phyloP scores from a whole-genome alignment of 2,797 vertebrate species.

The Mus caroli region DNA sequence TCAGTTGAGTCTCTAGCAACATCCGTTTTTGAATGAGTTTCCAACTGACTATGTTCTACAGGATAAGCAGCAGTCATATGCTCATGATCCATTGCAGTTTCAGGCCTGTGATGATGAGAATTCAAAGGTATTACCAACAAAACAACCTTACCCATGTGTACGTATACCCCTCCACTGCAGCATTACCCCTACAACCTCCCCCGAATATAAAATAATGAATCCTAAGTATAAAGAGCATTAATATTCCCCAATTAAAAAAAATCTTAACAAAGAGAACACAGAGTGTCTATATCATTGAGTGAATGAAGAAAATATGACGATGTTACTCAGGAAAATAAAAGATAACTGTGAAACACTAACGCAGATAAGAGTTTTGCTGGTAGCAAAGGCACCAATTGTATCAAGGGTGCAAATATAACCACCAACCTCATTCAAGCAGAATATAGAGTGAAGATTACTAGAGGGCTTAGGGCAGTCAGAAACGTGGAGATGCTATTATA shows the following conservation, averaged over 20 bases:
- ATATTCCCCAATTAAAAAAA: neutral
- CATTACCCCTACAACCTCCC: neutral
- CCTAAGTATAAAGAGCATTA: neutral
- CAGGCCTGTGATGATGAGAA: constrained; percentile 89
- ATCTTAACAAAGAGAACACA: neutral
- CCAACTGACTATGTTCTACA: constrained; percentile 91
- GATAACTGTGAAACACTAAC: neutral
- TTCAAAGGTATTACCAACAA: constrained; percentile 30
- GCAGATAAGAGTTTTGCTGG: neutral
- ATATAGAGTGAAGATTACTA: neutral
- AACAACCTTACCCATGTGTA: neutral
- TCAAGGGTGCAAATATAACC: neutral
- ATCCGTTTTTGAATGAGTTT: constrained; percentile 92
- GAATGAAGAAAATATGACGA: neutral
- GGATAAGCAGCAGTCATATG: constrained; percentile 89
- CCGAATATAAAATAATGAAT: neutral
- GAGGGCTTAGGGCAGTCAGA: neutral
- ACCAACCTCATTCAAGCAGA: neutral
- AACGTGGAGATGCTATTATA: neutral
- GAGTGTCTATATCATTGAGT: neutral
- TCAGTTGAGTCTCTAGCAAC: constrained; percentile 94
- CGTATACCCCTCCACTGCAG: neutral
- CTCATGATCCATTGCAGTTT: constrained; percentile 93
- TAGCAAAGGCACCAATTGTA: neutral
- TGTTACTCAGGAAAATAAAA: neutral